A percentile compares a stretch with the other conserved stretches of the same genome.
These are phyloP conservation scores for Cebus imitator DNA, from an alignment of 2,113 vertebrate genomes.

Conservation along the genomic window DNA sequence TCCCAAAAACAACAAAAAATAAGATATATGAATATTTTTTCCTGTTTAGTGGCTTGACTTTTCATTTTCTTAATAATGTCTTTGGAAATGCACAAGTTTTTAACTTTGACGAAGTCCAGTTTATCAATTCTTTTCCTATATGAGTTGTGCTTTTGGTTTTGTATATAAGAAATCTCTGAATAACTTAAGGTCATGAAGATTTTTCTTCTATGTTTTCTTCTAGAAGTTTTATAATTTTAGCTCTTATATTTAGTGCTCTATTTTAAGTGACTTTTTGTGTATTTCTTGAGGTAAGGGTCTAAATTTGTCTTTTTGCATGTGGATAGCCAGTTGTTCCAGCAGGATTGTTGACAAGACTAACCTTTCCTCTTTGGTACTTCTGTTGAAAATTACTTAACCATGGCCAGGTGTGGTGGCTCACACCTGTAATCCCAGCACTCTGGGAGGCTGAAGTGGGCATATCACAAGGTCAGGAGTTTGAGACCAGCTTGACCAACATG, in stretches of 20 bases:
- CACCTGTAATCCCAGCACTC: no score
- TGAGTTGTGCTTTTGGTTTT: not conserved
- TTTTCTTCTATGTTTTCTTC: not conserved
- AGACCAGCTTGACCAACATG: no score
- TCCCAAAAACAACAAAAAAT: no score
- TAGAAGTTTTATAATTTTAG: not conserved
- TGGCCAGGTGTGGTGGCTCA: no score
- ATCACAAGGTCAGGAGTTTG: no score
- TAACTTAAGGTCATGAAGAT: not conserved
- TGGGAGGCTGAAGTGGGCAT: no score
- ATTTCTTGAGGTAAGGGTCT: not conserved
- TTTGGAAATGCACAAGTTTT: not conserved
- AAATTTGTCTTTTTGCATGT: not conserved
- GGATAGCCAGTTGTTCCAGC: not conserved
- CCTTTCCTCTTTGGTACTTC: not conserved
- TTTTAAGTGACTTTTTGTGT: constrained; percentile 28
- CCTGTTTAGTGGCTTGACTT: not conserved
- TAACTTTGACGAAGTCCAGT: not conserved
- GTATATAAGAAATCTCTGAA: not conserved
- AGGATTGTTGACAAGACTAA: not conserved
- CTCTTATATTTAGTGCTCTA: not conserved
- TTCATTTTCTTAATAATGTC: not conserved
- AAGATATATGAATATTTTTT: not conserved
- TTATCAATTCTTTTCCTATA: not conserved
- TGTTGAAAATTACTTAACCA: not conserved